Conservation (phyloP, 2,113 vertebrate genomes). For the Cheirogaleus medius region DNA sequence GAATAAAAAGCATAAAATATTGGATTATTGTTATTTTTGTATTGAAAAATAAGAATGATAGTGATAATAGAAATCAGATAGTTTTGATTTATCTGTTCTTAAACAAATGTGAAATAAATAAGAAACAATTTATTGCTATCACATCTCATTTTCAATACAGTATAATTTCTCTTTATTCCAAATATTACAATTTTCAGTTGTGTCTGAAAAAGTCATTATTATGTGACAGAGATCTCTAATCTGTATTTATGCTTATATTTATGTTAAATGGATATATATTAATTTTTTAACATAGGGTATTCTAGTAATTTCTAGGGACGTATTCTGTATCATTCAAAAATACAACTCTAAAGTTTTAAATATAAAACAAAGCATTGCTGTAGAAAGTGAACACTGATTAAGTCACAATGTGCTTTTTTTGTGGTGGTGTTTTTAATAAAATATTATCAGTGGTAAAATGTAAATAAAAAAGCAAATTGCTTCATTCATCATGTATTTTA, state of each 20-base stretch:
- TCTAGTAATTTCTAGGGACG: constrained; percentile 18
- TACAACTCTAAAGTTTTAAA: constrained; percentile 55
- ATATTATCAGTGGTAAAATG: constrained; percentile 81
- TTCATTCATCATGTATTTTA: constrained; percentile 82
- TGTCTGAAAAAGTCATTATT: background rate
- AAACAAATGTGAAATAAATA: background rate
- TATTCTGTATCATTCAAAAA: constrained; percentile 51
- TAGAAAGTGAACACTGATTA: constrained; percentile 76
- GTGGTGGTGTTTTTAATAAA: constrained; percentile 79
- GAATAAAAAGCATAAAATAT: background rate
- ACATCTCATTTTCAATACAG: background rate
- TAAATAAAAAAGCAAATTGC: constrained; percentile 85
- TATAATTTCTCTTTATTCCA: background rate
- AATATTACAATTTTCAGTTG: background rate
- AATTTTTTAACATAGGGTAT: constrained; percentile 2
- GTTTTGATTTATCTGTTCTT: background rate
- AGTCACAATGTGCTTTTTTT: constrained; percentile 64
- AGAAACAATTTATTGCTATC: background rate
- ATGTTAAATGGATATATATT: background rate
- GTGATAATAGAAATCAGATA: background rate
- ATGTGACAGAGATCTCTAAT: constrained; percentile 43
- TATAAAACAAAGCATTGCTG: constrained; percentile 62
- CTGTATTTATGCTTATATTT: constrained; percentile 30
- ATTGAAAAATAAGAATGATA: background rate
- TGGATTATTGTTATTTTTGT: background rate